Evolutionary conservation across 2,113 vertebrate species (phyloP).

Genomic region (Neofelis nebulosa): DNA sequence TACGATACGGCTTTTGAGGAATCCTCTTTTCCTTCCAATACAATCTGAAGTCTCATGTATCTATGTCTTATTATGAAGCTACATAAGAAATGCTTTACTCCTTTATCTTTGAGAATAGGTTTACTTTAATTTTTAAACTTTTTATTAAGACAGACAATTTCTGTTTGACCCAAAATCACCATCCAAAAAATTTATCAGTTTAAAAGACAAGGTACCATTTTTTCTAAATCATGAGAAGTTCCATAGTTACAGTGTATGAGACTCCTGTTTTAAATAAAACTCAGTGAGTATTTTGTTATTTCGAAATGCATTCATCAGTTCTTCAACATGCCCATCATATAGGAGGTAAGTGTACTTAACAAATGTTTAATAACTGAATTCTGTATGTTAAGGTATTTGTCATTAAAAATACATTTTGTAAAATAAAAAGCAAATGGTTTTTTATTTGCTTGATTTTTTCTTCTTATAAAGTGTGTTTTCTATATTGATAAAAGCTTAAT

Average conservation of each 20-base stretch:
- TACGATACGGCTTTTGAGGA: not conserved
- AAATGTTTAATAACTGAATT: not conserved
- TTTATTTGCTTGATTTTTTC: not conserved
- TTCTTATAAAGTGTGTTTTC: not conserved
- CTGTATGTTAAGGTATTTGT: not conserved
- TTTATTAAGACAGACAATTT: not conserved
- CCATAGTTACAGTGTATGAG: not conserved
- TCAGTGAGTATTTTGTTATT: not conserved
- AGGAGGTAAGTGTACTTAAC: not conserved
- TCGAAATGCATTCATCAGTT: not conserved
- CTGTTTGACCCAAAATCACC: not conserved
- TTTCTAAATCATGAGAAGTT: not conserved
- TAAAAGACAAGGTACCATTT: not conserved
- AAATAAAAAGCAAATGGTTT: not conserved
- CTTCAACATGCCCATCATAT: not conserved
- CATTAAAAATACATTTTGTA: not conserved
- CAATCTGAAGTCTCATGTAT: not conserved
- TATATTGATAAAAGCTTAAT: not conserved
- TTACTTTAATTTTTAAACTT: conserved; percentile 2
- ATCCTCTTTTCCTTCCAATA: not conserved
- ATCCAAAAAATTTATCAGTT: not conserved
- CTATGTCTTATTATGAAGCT: not conserved
- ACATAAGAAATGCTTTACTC: not conserved
- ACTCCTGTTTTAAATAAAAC: not conserved
- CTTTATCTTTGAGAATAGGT: not conserved